Evolutionary conservation across 37 sponge, comb jelly and placozoan genomes (phyloP).

Genomic region (Ephydatia muelleri): DNA sequence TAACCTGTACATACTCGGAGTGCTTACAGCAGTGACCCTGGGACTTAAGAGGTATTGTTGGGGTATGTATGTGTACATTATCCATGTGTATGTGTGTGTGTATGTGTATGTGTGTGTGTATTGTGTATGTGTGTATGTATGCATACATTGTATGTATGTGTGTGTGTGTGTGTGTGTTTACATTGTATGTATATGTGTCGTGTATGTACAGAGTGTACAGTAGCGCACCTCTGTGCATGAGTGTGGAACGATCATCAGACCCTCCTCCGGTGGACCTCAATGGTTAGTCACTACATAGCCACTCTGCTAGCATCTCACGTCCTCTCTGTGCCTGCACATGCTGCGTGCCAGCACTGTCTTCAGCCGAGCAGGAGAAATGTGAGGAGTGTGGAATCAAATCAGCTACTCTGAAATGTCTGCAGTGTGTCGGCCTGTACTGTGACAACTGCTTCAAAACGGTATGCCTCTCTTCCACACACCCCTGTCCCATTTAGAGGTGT

Average conservation of each 20-base stretch:
- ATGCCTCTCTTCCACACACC: neutral
- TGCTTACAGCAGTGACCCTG: slow-evolving; percentile 15
- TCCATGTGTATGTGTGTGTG: neutral
- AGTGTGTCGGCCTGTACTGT: slow-evolving; percentile 17
- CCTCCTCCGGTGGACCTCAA: neutral
- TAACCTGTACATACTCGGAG: slow-evolving; percentile 40
- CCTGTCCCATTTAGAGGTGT: neutral
- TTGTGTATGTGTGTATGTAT: neutral
- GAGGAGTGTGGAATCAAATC: slow-evolving; percentile 7
- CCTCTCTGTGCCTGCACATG: neutral
- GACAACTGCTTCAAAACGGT: slow-evolving; percentile 16
- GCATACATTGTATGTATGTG: too few species aligned
- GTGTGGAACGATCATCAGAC: neutral
- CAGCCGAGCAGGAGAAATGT: neutral
- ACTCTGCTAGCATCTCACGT: too few species aligned
- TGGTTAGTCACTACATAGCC: neutral
- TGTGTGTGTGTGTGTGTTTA: slow-evolving; percentile 10
- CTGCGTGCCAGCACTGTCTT: neutral
- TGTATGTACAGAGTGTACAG: neutral
- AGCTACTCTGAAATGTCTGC: neutral
- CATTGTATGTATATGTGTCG: too few species aligned
- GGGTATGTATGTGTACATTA: neutral
- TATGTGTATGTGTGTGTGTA: slow-evolving; percentile 1
- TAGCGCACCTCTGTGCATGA: neutral
- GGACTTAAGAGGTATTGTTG: slow-evolving; percentile 16